A percentile compares a stretch with the other conserved stretches of the same genome.
Evolutionary conservation across 2,113 vertebrate species (phyloP).

Genomic region (Xiphias gladius): DNA sequence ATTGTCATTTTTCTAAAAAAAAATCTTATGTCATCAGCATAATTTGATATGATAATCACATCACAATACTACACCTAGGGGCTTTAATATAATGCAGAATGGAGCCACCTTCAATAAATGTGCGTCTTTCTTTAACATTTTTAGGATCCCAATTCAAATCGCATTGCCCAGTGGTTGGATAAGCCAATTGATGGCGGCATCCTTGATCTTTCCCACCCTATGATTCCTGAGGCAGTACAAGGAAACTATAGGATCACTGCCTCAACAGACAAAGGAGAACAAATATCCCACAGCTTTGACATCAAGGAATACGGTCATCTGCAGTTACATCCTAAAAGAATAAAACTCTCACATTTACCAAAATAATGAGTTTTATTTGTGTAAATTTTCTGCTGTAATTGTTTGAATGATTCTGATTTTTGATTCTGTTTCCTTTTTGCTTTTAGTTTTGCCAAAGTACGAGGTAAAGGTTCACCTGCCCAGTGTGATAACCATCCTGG

Average conservation of each 20-base stretch:
- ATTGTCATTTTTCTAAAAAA: too few relatives aligned
- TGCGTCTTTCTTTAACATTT: background rate
- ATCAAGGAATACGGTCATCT: constrained; percentile 83
- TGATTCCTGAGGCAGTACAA: constrained; percentile 71
- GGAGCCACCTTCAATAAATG: background rate
- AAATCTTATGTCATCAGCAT: too few relatives aligned
- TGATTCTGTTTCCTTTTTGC: background rate
- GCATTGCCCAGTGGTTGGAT: constrained; percentile 85
- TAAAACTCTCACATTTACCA: background rate
- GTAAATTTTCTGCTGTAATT: background rate
- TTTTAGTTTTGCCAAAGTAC: constrained; percentile 85
- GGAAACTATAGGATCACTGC: constrained; percentile 77
- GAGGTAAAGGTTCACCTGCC: constrained; percentile 80
- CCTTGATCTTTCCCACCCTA: constrained; percentile 77
- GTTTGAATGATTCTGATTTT: background rate
- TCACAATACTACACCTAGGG: background rate
- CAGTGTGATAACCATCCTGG: constrained; percentile 70
- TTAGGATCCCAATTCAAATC: constrained; percentile 81
- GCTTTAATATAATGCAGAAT: background rate
- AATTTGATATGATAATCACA: background rate
- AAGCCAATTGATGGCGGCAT: constrained; percentile 61
- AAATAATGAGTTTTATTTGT: background rate
- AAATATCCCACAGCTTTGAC: constrained; percentile 67
- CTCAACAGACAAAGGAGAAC: constrained; percentile 58
- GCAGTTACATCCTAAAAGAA: background rate